Evolutionary conservation across 1,140 invertebrate species (phyloP).

Genomic region (Conus betulinus): DNA sequence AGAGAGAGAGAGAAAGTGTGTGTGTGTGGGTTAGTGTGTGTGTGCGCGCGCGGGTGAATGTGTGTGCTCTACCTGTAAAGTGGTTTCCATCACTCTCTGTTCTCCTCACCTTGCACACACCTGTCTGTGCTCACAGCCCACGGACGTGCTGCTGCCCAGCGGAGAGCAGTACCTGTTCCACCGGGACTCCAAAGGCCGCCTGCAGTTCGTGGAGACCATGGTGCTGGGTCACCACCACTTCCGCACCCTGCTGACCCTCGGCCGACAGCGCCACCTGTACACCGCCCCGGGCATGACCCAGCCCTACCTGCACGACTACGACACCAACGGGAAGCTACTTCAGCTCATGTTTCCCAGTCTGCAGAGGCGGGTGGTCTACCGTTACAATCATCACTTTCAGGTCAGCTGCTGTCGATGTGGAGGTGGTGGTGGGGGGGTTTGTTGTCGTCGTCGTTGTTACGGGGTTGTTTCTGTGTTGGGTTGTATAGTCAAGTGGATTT

Average conservation of each 20-base stretch:
- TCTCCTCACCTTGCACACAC: too few relatives aligned
- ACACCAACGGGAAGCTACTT: constrained; percentile 89
- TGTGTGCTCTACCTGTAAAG: too few relatives aligned
- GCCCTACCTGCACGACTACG: constrained; percentile 91
- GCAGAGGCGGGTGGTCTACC: constrained; percentile 89
- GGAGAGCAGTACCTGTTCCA: constrained; percentile 88
- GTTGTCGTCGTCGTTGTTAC: too few relatives aligned
- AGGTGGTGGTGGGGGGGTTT: too few relatives aligned
- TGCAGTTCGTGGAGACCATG: constrained; percentile 90
- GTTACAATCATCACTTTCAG: constrained; percentile 90
- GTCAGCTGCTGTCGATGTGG: background rate
- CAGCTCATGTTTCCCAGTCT: constrained; percentile 88
- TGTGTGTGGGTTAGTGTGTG: too few relatives aligned
- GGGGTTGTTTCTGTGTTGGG: too few relatives aligned
- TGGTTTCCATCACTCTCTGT: too few relatives aligned
- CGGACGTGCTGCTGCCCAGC: constrained; percentile 92
- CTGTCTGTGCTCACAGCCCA: constrained; percentile 79
- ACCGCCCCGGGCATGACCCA: constrained; percentile 89
- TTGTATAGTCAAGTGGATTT: too few relatives aligned
- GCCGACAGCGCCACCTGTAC: constrained; percentile 92
- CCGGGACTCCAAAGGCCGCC: constrained; percentile 91
- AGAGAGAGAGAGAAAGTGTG: too few relatives aligned
- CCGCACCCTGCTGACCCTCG: constrained; percentile 91
- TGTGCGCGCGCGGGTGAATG: too few relatives aligned
- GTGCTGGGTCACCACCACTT: constrained; percentile 92